Evolutionary conservation across 2,797 vertebrate species (phyloP).

Genomic region (Meda fulgida): DNA sequence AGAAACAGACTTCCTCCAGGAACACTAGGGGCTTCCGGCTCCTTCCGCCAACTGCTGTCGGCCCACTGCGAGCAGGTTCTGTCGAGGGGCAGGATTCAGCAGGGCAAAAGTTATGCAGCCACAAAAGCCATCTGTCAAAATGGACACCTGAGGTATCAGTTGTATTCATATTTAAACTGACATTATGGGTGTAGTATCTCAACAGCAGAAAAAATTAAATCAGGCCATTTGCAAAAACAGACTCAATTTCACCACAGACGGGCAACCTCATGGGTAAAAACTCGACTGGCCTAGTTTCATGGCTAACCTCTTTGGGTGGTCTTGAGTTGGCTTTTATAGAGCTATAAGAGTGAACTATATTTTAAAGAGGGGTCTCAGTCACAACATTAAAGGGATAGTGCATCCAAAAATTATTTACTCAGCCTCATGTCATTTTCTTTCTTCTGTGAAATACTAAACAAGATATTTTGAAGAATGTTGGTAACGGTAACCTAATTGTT

Average conservation of each 20-base stretch:
- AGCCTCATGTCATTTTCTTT: background rate
- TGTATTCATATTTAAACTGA: constrained; percentile 33
- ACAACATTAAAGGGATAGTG: background rate
- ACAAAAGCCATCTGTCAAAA: constrained; percentile 59
- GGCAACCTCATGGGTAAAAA: constrained; percentile 17
- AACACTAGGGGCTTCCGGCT: constrained; percentile 79
- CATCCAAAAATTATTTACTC: background rate
- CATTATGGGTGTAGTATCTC: constrained; percentile 11
- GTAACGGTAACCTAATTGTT: background rate
- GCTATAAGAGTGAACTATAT: background rate
- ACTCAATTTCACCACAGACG: constrained; percentile 15
- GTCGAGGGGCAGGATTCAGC: constrained; percentile 57
- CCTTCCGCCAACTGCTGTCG: constrained; percentile 69
- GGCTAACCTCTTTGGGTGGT: background rate
- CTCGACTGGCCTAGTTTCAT: constrained; percentile 20
- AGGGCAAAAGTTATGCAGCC: constrained; percentile 54
- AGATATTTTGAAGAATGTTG: background rate
- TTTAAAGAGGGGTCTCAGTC: background rate
- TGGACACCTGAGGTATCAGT: constrained; percentile 47
- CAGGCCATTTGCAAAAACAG: background rate
- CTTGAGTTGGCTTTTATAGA: background rate
- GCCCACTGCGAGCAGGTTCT: constrained; percentile 71
- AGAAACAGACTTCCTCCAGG: constrained; percentile 72
- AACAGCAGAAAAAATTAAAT: background rate
- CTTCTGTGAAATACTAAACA: background rate